Conservation (phyloP, 2,113 vertebrate genomes). For the Myiopsitta monachus region DNA sequence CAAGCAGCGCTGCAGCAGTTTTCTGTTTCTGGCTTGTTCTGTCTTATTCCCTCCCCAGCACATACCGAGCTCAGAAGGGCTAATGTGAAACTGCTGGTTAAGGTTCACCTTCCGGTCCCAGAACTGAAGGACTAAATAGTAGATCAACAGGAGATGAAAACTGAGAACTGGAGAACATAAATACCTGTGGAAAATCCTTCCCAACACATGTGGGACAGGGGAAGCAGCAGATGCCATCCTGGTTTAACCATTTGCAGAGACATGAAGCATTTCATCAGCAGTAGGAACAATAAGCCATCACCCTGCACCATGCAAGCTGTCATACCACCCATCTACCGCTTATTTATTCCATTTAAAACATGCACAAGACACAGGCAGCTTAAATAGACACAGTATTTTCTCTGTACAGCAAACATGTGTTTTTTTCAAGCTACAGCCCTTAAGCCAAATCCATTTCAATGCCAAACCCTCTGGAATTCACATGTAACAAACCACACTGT, state of each 20-base stretch:
- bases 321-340: not conserved
- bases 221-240: not conserved
- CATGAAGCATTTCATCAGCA: not conserved
- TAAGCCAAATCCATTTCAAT: not conserved
- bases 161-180: not conserved
- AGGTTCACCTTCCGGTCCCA: not conserved
- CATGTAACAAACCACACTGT: accelerated
- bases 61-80: not conserved
- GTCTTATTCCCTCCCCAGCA: not conserved
- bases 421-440: not conserved
- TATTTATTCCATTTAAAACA: not conserved
- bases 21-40: not conserved
- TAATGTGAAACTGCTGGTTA: not conserved
- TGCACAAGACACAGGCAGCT: not conserved
- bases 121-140: not conserved
- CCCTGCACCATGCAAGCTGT: not conserved
- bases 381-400: too few relatives aligned
- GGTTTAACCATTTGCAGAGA: not conserved
- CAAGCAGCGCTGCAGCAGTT: too few relatives aligned
- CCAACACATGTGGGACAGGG: not conserved
- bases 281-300: not conserved
- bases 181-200: not conserved
- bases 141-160: not conserved
- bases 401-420: not conserved
- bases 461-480: not conserved